Evolutionary conservation across 1,140 invertebrate genomes (phyloP), one percentile per base, ranked within the genome.

Genomic region (Dreissena polymorpha): DNA sequence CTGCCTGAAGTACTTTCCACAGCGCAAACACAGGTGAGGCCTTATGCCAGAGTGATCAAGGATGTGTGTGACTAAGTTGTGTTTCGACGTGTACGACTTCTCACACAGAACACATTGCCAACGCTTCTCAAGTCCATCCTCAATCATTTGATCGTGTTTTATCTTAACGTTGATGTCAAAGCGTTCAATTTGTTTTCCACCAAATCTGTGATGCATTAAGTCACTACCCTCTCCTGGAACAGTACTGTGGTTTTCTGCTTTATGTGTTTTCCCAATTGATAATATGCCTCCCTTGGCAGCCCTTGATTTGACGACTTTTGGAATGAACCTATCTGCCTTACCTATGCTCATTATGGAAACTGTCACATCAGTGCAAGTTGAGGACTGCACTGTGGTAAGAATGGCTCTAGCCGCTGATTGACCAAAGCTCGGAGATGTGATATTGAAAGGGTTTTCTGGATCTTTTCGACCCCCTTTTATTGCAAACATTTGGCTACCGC

Each of bases 1-100:
- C 78, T 92, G 92, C 84, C 91, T 92, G 83, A 93, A 93, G 72
- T 90, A 91, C 83, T 92, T 92, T 23, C 91, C 91, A 89, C 92
- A 93, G 25, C 91, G 86, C 72, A 89, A 85, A 84, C 92, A 93
- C 53, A 90, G 83, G 80, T 92, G 91, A 0, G 91, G 92, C 73
- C 92, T 92, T 64, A 92, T 91, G 25, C 91, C 92, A 49, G 88
- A 89, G 83, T 93, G 92, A 72, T 90, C 91, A 1, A 92, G 82
- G 16, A 92, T 88, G 84, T 93, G 92, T 51, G 91, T 91, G 12
- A 92, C 90, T 65, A 93, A 86, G 80, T 92, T 92, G 84, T 91
- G 90, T 79, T 92, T 92, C n/a, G 91, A 92, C 2, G 91, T 91
- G 83, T 92, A 92, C 0, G 89, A 89, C 84, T 92, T 92, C 23